These are phyloP conservation scores for Dryobota labecula DNA, from an alignment of 2,888 invertebrate genomes.

Conservation along the genomic window DNA sequence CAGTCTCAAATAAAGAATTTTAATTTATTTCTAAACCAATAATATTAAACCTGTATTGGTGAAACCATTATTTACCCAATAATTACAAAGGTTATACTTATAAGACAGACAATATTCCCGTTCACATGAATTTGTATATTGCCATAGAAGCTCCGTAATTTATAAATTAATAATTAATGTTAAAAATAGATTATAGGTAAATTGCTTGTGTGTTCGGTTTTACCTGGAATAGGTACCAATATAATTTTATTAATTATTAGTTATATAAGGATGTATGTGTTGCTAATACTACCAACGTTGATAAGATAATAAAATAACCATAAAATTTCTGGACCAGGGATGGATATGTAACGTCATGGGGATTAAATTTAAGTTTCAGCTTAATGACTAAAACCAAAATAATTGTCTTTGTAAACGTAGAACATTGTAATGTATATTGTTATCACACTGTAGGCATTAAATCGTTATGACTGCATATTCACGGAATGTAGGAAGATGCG, in stretches of 20 bases:
- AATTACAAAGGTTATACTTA: neutral
- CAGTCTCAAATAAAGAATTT: neutral
- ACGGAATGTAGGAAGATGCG: slow-evolving; percentile 6
- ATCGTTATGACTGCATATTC: neutral
- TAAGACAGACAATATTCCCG: neutral
- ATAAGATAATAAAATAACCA: neutral
- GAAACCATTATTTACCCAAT: neutral
- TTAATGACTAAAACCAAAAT: neutral
- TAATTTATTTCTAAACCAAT: no score
- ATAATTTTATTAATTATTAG: neutral
- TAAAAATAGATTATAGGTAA: slow-evolving; percentile 19
- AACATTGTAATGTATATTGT: neutral
- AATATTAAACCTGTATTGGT: neutral
- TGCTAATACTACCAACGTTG: neutral
- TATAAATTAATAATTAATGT: slow-evolving; percentile 3
- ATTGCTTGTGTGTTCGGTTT: neutral
- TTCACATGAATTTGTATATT: slow-evolving; percentile 4
- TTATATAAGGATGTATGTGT: neutral
- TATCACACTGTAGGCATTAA: neutral
- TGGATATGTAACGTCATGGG: neutral
- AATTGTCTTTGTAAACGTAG: neutral
- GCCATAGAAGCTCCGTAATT: neutral
- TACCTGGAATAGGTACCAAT: neutral
- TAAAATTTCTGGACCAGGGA: neutral
- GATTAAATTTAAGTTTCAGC: neutral